Conservation (phyloP, 2,888 invertebrate species). For the Ochlodes sylvanus region DNA sequence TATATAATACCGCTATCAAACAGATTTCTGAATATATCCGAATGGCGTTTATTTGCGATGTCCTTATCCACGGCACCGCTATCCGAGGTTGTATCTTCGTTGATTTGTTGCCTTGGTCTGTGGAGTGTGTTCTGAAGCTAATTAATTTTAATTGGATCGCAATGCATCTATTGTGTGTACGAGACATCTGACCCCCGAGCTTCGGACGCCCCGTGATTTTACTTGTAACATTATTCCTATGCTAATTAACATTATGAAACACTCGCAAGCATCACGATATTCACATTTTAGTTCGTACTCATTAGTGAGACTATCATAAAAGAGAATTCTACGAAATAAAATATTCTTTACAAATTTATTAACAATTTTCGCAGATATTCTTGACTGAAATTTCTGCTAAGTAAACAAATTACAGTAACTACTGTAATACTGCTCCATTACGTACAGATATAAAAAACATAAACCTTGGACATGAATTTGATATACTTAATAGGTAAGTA, state of each 20-base stretch:
- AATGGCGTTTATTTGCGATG: constrained; percentile 51
- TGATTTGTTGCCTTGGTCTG: constrained; percentile 77
- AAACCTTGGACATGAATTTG: too few species aligned
- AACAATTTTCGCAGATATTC: background rate
- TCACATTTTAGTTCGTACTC: constrained; percentile 21
- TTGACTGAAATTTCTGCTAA: too few species aligned
- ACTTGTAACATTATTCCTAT: constrained; percentile 40
- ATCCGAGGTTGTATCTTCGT: constrained; percentile 74
- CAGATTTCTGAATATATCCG: constrained; percentile 53
- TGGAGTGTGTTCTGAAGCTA: constrained; percentile 76
- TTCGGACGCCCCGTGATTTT: constrained; percentile 54
- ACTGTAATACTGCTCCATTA: too few species aligned
- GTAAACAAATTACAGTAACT: too few species aligned
- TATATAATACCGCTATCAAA: constrained; percentile 51
- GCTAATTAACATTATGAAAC: constrained; percentile 37
- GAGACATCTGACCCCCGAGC: constrained; percentile 64
- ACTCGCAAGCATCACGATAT: constrained; percentile 3
- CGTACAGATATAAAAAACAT: too few species aligned
- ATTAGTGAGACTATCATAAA: constrained; percentile 20
- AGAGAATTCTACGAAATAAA: constrained; percentile 14
- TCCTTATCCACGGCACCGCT: constrained; percentile 66
- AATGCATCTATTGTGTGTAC: constrained; percentile 58
- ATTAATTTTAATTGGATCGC: constrained; percentile 81
- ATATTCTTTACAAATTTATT: background rate
- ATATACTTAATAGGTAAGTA: too few species aligned